A percentile compares a stretch with the other conserved stretches of the same genome.
These are phyloP conservation scores for Uropetala carovei DNA, from an alignment of 2,888 invertebrate genomes.

Conservation along the genomic window DNA sequence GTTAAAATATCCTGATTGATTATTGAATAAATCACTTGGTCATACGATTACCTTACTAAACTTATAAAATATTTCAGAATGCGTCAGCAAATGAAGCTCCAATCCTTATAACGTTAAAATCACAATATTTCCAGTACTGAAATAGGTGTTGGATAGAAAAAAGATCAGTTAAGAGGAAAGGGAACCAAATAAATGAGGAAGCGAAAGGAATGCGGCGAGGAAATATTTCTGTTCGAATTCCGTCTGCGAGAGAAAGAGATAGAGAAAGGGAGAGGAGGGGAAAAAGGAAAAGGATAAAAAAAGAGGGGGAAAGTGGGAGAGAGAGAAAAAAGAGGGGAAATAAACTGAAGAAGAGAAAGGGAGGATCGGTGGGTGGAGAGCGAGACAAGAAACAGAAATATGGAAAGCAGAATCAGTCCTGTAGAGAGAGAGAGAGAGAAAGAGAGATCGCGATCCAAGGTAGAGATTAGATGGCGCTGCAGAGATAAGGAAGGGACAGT, in stretches of 20 bases:
- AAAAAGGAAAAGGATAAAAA: neutral
- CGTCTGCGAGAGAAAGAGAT: neutral
- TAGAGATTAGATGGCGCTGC: neutral
- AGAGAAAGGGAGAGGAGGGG: neutral
- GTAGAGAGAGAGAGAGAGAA: neutral
- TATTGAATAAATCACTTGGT: no score
- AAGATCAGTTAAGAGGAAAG: no score
- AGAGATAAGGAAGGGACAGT: slow-evolving; percentile 3
- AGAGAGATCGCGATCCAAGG: slow-evolving; percentile 20
- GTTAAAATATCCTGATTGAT: no score
- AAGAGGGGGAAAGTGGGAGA: neutral
- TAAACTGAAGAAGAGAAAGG: neutral
- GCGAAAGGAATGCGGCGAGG: no score
- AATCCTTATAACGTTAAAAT: no score
- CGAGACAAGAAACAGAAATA: neutral
- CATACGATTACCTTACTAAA: no score
- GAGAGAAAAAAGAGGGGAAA: neutral
- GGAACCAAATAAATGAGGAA: no score
- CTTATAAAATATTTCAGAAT: no score
- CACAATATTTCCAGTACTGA: no score
- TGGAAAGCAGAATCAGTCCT: neutral
- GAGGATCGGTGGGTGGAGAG: neutral
- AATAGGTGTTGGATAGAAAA: no score
- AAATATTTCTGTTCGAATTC: no score
- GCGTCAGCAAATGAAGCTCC: no score